Evolutionary conservation across 2,797 vertebrate genomes (phyloP), one percentile per base, ranked within the genome.

Genomic region (Pseudochirops corinnae): DNA sequence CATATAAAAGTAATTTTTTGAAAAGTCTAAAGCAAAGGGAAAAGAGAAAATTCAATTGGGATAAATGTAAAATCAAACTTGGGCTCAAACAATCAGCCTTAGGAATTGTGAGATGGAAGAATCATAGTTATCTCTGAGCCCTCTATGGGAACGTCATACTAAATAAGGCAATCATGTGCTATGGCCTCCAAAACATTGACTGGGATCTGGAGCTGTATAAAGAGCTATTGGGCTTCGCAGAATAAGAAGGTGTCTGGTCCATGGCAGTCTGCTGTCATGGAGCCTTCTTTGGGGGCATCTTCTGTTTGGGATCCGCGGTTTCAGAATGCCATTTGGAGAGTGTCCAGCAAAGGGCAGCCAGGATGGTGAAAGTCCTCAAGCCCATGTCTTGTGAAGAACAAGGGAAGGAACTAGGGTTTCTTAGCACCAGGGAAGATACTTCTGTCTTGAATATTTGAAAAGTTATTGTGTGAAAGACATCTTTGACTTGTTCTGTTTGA

Each of bases 141-240:
- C 67, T 7, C 24, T 24, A 82, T 2, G 18, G 7, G n/a, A n/a
- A 46, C 24, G 0, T 6, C 39, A 24, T 21, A 39, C 6, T 39
- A 26, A n/a, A 74, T 24, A 82, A 82, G n/a, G 33, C 33, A 18
- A 18, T 5, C 0, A 18, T 74, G 5, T n/a, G 16, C 33, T n/a
- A 18, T 18, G 33, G 26, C 16, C 14, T 4, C 33, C 16, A n/a
- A 16, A n/a, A 46, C 7, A 0, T 10, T 2, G 3, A 3, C 39
- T 24, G 67, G 16, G n/a, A 82, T 9, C 2, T 10, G 21, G 67
- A 82, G 67, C 1, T 7, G n/a, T 21, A 74, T 39, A 6, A 39
- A 74, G 33, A 74, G 33, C 21, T 5, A 16, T 4, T 0, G 3
- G 21, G 67, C 67, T 39, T 3, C 16, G 2, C 21, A 16, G 6